Evolutionary conservation across 37 sponge, comb jelly and placozoan genomes (phyloP), one percentile per base, ranked within the genome.

Genomic region (Cladorhizidae sp.): DNA sequence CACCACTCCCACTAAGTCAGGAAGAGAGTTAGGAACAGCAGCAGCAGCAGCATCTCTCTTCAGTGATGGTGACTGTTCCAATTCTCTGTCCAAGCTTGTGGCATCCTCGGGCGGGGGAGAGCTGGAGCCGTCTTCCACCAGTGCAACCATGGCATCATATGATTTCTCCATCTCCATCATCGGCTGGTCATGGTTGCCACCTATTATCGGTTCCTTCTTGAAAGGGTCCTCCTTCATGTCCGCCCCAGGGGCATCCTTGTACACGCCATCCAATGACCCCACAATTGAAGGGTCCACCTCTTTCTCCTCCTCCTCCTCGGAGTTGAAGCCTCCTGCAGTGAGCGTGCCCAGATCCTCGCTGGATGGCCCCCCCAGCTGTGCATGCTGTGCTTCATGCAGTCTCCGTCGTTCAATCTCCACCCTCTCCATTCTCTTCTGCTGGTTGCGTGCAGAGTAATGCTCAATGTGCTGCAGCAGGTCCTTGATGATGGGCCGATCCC

Each of bases 271-370:
- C 45, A 87, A 69, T 49, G 88, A 81, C 5, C 88, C 88, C 20
- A 87, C 83, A 33, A 87, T 54, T 41, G 88, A 81, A 39, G 88
- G 88, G 72, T 81, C 88, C 25, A 87, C 83, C 59, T 91, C 91
- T 21, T 79, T 80, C 22, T 79, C 87, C 23, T 68, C 82, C 40
- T 83, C 83, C 18, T 32, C 64, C 12, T 52, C 29, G 20, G 6
- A 22, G n/a, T 11, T 18, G 32, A 21, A 58, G 14, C 57, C 81
- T 42, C 81, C 81, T 21, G 81, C 81, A 23, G 81, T 81, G 70
- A 80, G 55, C n/a, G 70, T 12, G 32, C 57, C 70, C 54, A 58
- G 49, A 0, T 39, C 57, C 40, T 69, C 84, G 40, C 64, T 75
- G 21, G 1, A 26, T 38, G 33, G 9, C 2, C 57, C 43, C 32